These are phyloP conservation scores for Chloropsis hardwickii DNA, from an alignment of 2,113 vertebrate genomes.

Conservation along the genomic window DNA sequence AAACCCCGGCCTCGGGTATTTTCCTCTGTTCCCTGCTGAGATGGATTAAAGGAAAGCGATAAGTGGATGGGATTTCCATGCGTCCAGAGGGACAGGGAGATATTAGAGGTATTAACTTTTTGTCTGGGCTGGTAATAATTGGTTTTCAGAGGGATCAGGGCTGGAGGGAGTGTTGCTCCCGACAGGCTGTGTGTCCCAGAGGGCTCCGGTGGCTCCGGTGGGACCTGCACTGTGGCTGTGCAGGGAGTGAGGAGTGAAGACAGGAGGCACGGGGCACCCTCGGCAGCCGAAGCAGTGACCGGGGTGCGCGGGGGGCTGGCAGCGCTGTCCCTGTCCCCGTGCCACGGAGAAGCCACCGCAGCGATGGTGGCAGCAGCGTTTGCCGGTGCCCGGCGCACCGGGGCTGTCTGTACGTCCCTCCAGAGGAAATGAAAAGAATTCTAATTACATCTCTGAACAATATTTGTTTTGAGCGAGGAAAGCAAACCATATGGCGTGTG, in stretches of 20 bases:
- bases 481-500: conserved; percentile 47
- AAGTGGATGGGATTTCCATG: conserved; percentile 35
- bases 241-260: rapidly evolving
- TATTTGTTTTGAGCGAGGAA: conserved; percentile 61
- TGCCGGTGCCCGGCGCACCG: neutral
- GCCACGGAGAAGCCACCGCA: rapidly evolving
- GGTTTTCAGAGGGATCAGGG: neutral
- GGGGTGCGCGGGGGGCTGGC: neutral
- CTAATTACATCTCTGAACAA: conserved; percentile 58
- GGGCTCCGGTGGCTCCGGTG: neutral
- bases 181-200: rapidly evolving
- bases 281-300: rapidly evolving
- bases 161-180: neutral
- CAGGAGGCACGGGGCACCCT: neutral
- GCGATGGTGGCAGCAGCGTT: neutral
- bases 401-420: neutral
- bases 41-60: conserved; percentile 50
- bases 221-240: neutral
- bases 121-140: neutral
- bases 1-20: neutral
- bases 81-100: conserved; percentile 6
- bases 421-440: conserved; percentile 62
- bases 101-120: conserved; percentile 56
- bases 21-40: neutral
- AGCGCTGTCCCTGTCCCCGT: neutral